Evolutionary conservation across 2,797 vertebrate genomes (phyloP).

Genomic region (Ambastaia sidthimunki): DNA sequence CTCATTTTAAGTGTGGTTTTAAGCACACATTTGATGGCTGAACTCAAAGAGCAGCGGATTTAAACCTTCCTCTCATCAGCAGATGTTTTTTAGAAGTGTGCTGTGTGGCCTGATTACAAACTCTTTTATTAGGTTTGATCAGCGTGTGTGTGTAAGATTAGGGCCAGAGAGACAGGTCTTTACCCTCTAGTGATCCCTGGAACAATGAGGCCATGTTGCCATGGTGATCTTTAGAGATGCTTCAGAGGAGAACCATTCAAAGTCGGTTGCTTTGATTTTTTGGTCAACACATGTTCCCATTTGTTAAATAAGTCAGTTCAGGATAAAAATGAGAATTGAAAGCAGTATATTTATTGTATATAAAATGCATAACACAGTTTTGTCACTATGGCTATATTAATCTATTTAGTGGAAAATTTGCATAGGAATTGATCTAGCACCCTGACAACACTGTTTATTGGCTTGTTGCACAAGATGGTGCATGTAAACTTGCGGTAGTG

Average conservation of each 20-base stretch:
- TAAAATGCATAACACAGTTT: too few relatives aligned
- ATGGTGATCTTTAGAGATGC: constrained; percentile 32
- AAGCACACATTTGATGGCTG: not conserved
- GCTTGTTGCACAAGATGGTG: too few relatives aligned
- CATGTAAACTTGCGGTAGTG: too few relatives aligned
- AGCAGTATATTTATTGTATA: too few relatives aligned
- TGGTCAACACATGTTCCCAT: not conserved
- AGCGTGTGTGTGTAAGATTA: constrained; percentile 34
- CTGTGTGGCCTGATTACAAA: constrained; percentile 30
- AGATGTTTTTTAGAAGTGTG: constrained; percentile 25
- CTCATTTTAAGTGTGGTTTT: constrained; percentile 31
- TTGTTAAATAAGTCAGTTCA: not conserved
- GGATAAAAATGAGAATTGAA: not conserved
- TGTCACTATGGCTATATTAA: too few relatives aligned
- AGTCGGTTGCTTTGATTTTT: constrained; percentile 32
- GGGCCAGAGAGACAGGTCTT: constrained; percentile 21
- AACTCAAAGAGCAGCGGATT: constrained; percentile 4
- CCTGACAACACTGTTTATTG: too few relatives aligned
- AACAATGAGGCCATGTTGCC: constrained; percentile 21
- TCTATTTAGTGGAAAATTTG: too few relatives aligned
- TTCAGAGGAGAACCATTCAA: constrained; percentile 7
- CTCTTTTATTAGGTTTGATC: constrained; percentile 42
- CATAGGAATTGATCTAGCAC: too few relatives aligned
- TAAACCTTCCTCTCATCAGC: constrained; percentile 6
- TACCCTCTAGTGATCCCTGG: constrained; percentile 36